A percentile compares a stretch with the other conserved stretches of the same genome.
These are phyloP conservation scores for Hecatera dysodea DNA, from an alignment of 2,888 invertebrate species.

Conservation along the genomic window DNA sequence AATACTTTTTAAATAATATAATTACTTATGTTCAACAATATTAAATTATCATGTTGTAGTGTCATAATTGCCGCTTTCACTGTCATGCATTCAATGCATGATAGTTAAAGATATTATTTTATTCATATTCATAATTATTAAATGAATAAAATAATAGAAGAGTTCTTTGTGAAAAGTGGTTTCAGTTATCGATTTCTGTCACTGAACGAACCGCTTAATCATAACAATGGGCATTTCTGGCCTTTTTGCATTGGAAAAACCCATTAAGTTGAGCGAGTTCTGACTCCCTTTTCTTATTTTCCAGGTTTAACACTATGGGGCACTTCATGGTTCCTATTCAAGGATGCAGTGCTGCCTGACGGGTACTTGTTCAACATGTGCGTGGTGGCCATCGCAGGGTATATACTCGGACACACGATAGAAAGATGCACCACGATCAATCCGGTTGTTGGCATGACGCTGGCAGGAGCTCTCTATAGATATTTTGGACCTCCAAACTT, in stretches of 20 bases:
- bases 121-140: too few species aligned
- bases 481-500: slow-evolving; percentile 80
- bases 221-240: too few species aligned
- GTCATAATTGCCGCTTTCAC: not conserved
- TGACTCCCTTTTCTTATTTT: slow-evolving; percentile 55
- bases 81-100: too few species aligned
- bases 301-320: slow-evolving; percentile 84
- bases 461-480: slow-evolving; percentile 84
- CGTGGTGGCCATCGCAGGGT: slow-evolving; percentile 80
- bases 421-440: slow-evolving; percentile 85
- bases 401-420: slow-evolving; percentile 83
- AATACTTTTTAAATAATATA: not conserved
- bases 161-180: too few species aligned
- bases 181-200: too few species aligned
- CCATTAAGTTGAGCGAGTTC: not conserved
- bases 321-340: slow-evolving; percentile 82
- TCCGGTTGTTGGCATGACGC: slow-evolving; percentile 86
- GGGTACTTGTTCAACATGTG: slow-evolving; percentile 82
- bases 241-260: too few species aligned
- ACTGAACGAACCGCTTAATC: too few species aligned
- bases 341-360: slow-evolving; percentile 79
- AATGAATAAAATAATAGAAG: too few species aligned
- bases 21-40: not conserved
- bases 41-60: not conserved
- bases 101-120: too few species aligned